Percentiles rank a stretch among this genome's conserved stretches.
Conservation (phyloP, 2,113 vertebrate species). For the Pithys albifrons region DNA sequence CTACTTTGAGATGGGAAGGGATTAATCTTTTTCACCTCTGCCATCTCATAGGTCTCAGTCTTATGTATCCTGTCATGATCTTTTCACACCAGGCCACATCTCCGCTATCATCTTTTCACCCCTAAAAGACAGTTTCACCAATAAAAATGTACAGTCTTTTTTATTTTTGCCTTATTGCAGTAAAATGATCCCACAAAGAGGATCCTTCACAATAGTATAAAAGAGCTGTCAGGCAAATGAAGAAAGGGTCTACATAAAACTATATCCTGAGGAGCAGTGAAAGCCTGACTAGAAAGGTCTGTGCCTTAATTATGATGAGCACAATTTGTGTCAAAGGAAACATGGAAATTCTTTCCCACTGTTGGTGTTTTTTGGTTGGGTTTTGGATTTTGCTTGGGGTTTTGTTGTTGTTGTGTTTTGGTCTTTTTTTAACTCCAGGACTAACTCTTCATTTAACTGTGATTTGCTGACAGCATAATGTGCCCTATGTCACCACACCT, state of each 20-base stretch:
- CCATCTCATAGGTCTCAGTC: too few species aligned
- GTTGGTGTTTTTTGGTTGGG: accelerated
- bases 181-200: accelerated
- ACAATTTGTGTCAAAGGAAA: not conserved
- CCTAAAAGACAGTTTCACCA: not conserved
- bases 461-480: not conserved
- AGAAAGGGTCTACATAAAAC: not conserved
- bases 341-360: not conserved
- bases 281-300: not conserved
- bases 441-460: not conserved
- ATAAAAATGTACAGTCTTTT: not conserved
- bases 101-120: not conserved
- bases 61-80: not conserved
- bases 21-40: not conserved
- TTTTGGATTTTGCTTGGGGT: not conserved
- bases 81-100: not conserved
- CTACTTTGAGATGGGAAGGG: not conserved
- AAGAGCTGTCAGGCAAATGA: not conserved
- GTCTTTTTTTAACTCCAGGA: not conserved
- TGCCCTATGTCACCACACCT: not conserved
- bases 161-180: not conserved
- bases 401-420: not conserved
- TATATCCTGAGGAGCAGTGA: not conserved
- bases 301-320: accelerated
- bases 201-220: accelerated